phyloP scores from a whole-genome alignment of 2,888 invertebrate species.

The Choreutis nemorana region DNA sequence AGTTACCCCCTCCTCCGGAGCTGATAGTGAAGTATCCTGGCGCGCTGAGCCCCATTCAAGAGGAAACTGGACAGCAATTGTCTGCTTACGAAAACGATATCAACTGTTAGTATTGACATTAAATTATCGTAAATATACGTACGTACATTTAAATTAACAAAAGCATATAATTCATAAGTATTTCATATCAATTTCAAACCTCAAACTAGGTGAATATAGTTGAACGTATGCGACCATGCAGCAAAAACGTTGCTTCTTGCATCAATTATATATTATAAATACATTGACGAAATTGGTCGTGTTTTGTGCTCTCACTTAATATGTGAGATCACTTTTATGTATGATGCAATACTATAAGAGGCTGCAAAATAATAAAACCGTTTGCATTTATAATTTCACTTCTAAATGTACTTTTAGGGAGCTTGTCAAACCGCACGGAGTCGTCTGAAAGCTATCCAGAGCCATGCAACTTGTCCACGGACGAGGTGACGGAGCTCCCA shows the following conservation, averaged over 20 bases:
- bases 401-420: slow-evolving; percentile 28
- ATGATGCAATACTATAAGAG: no score
- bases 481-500: slow-evolving; percentile 41
- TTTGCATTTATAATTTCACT: no score
- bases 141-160: no score
- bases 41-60: slow-evolving; percentile 52
- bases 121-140: no score
- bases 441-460: slow-evolving; percentile 56
- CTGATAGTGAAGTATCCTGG: slow-evolving; percentile 43
- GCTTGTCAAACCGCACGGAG: slow-evolving; percentile 38
- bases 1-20: slow-evolving; percentile 38
- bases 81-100: slow-evolving; percentile 49
- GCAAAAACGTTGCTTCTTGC: no score
- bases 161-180: no score
- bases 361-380: no score
- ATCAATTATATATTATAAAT: no score
- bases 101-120: slow-evolving; percentile 38
- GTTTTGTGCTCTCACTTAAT: no score
- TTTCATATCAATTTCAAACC: not conserved
- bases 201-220: not conserved
- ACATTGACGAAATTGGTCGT: no score
- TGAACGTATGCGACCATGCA: no score
- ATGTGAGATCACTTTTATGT: no score
- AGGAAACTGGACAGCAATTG: slow-evolving; percentile 48
- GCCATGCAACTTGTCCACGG: slow-evolving; percentile 51